Evolutionary conservation across 1,140 invertebrate species (phyloP).

Genomic region (Panulirus ornatus): DNA sequence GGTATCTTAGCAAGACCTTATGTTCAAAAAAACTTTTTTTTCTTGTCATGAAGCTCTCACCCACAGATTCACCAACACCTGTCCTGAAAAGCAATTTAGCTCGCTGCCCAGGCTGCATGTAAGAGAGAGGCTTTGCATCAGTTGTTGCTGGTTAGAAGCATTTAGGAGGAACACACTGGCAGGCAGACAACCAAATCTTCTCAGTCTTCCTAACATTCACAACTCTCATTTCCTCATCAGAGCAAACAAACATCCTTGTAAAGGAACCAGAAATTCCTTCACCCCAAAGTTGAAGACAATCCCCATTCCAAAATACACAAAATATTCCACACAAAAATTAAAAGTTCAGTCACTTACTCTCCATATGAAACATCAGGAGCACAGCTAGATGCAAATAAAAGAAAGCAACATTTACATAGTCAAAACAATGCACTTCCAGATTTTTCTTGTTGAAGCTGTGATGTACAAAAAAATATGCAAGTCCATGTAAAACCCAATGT

Average conservation of each 20-base stretch:
- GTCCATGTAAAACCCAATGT: too few relatives aligned
- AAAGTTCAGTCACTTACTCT: neutral
- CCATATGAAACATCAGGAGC: neutral
- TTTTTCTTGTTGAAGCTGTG: too few relatives aligned
- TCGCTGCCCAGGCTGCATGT: conserved; percentile 72
- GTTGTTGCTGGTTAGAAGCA: conserved; percentile 37
- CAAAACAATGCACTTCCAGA: too few relatives aligned
- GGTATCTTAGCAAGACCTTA: conserved; percentile 61
- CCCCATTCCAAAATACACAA: neutral
- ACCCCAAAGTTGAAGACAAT: neutral
- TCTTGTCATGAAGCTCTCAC: conserved; percentile 67
- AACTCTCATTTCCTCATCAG: too few relatives aligned
- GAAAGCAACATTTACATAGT: too few relatives aligned
- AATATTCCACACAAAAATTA: neutral
- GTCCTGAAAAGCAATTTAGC: conserved; percentile 70
- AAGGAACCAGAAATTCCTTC: neutral
- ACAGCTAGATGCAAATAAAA: too few relatives aligned
- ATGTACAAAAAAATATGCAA: too few relatives aligned
- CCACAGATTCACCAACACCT: conserved; percentile 66
- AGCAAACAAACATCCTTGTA: too few relatives aligned
- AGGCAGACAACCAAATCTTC: neutral
- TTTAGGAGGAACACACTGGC: neutral
- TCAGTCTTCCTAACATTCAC: too few relatives aligned
- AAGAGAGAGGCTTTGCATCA: conserved; percentile 67
- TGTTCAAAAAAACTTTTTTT: conserved; percentile 64